Evolutionary conservation across 1,140 invertebrate genomes (phyloP), one percentile per base, ranked within the genome.

Genomic region (Macrocentrus cingulum): DNA sequence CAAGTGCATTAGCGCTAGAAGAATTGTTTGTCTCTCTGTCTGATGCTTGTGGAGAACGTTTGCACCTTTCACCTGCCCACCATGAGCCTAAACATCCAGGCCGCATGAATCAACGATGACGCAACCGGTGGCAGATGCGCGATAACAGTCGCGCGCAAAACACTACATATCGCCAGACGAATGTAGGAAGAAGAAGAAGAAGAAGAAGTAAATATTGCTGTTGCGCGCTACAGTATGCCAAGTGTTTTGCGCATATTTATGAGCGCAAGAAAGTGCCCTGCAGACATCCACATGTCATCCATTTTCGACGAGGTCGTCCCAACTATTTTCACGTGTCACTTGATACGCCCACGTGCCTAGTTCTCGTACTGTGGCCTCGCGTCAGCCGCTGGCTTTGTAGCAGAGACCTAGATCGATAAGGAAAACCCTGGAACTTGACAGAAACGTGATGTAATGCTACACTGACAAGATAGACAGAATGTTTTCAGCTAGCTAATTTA

Each of bases 61-160:
- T 25, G 22, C 52, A 55, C 53, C 53, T 56, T 56, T 56, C 53
- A 56, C 53, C 53, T 56, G 53, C 29, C 42, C 18, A 56, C 41
- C 20, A 46, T 15, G 23, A 29, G 25, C 25, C 32, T 44, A 32
- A 56, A 34, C 52, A 9, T 15, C 49, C 42, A 36, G 9, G 16
- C 19, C 22, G 41, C 23, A 56, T 56, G 53, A 56, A 46, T 56
- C 53, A 56, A 23, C 41, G 16, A 20, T 56, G 53, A 56, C 53
- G 42, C 36, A 52, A 56, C 44, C 23, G 25, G 23, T 46, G 42
- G 53, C 53, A 56, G 53, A 56, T 56, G 51, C 20, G 51, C 36
- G 18, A n/a, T 9, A 1, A 23, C 36, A 39, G 44, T 54, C 42
- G 44, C n/a, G 13, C 39, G n/a, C 51, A 9, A 16, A 22, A 22